A percentile compares a stretch with the other conserved stretches of the same genome.
These are phyloP conservation scores for Drosophila burlai DNA, from an alignment of 1,140 invertebrate species.

Conservation along the genomic window DNA sequence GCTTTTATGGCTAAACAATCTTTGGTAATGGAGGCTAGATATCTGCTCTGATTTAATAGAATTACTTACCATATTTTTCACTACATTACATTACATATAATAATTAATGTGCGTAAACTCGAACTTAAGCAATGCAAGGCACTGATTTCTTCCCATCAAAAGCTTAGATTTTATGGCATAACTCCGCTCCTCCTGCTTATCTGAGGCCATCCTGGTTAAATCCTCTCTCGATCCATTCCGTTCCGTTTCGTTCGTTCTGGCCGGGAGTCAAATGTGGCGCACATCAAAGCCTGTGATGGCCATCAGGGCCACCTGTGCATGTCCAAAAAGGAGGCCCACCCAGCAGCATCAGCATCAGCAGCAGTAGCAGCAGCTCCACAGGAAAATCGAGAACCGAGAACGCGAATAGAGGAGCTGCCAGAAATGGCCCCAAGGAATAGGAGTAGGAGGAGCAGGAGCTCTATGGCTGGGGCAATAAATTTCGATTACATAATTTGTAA, in stretches of 20 bases:
- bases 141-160: conserved; percentile 9
- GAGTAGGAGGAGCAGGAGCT: conserved; percentile 1
- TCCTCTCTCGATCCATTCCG: conserved; percentile 7
- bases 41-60: neutral
- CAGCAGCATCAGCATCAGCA: conserved; percentile 2
- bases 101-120: neutral
- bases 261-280: conserved; percentile 60
- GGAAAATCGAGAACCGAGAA: neutral
- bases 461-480: conserved; percentile 65
- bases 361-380: neutral
- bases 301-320: conserved; percentile 75
- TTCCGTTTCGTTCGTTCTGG: conserved; percentile 27
- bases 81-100: neutral
- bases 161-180: conserved; percentile 3
- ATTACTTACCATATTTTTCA: neutral
- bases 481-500: conserved; percentile 82
- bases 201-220: conserved; percentile 6
- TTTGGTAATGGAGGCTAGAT: neutral
- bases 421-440: conserved; percentile 19
- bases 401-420: conserved; percentile 35
- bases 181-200: conserved; percentile 1
- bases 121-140: too few relatives aligned
- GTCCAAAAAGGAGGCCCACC: conserved; percentile 33
- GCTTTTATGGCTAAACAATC: neutral
- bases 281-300: conserved; percentile 50